Conservation (phyloP, 2,888 invertebrate genomes). For the Melipona beecheii region DNA sequence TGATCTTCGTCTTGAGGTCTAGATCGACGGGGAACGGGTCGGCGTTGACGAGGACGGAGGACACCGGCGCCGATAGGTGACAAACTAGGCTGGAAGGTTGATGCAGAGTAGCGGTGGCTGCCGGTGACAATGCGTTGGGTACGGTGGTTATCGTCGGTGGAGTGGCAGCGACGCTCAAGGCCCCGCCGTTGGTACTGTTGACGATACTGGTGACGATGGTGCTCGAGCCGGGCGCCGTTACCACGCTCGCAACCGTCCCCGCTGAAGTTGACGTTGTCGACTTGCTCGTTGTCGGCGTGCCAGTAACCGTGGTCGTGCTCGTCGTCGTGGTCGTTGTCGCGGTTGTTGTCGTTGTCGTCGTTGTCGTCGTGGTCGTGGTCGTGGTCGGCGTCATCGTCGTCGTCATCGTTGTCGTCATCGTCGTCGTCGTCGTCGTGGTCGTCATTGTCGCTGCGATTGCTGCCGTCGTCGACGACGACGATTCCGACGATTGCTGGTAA, state of each 20-base stretch:
- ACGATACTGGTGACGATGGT: constrained; percentile 42
- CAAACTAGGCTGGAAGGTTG: constrained; percentile 74
- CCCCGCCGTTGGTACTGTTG: constrained; percentile 50
- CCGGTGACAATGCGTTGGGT: constrained; percentile 56
- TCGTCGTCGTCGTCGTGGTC: not conserved
- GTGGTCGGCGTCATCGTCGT: not conserved
- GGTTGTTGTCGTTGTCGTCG: constrained; percentile 44
- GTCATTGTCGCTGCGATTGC: not conserved
- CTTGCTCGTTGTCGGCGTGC: accelerated
- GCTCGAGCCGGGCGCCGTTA: constrained; percentile 43
- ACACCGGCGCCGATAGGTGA: constrained; percentile 66
- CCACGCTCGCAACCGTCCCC: not conserved
- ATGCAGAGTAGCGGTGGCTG: constrained; percentile 51
- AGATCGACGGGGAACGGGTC: constrained; percentile 78
- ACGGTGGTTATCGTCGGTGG: constrained; percentile 64
- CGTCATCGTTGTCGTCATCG: not conserved
- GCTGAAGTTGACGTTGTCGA: constrained; percentile 1
- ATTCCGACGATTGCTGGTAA: constrained; percentile 64
- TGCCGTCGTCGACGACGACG: constrained; percentile 27
- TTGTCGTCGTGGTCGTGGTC: constrained; percentile 11
- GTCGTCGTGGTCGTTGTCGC: constrained; percentile 51
- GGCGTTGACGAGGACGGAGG: constrained; percentile 61
- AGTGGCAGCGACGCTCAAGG: constrained; percentile 58
- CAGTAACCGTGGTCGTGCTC: not conserved
- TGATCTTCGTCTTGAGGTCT: constrained; percentile 77